These are phyloP conservation scores for Geopemphigus sp. DNA, from an alignment of 1,140 invertebrate genomes.

Conservation along the genomic window DNA sequence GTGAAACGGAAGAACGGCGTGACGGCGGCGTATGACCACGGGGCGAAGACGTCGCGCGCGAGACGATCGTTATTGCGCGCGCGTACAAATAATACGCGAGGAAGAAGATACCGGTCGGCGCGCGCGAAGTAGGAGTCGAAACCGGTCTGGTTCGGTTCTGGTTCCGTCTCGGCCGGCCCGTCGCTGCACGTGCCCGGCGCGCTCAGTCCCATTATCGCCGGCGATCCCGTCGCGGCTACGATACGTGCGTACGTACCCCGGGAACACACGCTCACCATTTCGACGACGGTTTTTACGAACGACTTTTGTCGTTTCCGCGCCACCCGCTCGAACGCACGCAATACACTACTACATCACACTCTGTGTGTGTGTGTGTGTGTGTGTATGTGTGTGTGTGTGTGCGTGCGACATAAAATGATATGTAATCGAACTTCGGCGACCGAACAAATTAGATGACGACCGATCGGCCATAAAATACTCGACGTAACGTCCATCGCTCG, in stretches of 20 bases:
- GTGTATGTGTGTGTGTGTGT: no score
- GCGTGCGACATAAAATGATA: no score
- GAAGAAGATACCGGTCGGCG: background rate
- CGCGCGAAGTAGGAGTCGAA: slow-evolving; percentile 34
- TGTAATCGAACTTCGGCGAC: no score
- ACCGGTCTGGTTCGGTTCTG: slow-evolving; percentile 46
- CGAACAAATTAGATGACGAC: no score
- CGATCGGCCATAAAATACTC: no score
- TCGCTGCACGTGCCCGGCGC: slow-evolving; percentile 31
- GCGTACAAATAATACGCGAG: no score
- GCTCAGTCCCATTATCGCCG: slow-evolving; percentile 33
- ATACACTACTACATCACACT: no score
- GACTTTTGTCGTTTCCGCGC: no score
- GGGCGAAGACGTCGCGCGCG: background rate
- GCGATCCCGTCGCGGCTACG: slow-evolving; percentile 35
- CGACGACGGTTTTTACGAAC: background rate
- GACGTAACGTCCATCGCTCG: background rate
- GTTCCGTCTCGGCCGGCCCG: slow-evolving; percentile 16
- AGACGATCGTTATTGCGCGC: background rate
- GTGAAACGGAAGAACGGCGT: background rate
- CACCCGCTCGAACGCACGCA: no score
- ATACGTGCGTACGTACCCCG: background rate
- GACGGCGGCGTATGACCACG: background rate
- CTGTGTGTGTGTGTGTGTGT: no score
- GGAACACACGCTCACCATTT: background rate